phyloP scores from a whole-genome alignment of 2,888 invertebrate genomes.

The Carpatolechia fugitivella region DNA sequence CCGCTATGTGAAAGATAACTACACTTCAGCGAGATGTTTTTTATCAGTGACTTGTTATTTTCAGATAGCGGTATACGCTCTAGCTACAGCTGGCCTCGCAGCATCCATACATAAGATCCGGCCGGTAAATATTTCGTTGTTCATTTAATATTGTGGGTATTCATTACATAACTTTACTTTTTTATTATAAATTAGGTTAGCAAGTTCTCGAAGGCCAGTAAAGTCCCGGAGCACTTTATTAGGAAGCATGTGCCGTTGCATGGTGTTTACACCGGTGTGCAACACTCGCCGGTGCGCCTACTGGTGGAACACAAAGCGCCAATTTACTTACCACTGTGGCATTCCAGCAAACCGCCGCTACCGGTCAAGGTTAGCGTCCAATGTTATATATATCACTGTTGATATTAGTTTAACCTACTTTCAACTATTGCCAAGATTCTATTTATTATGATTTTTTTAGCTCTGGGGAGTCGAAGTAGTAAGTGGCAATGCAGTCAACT shows the following conservation, averaged over 20 bases:
- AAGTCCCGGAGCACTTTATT: slow-evolving; percentile 80
- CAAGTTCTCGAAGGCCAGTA: slow-evolving; percentile 79
- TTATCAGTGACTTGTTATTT: slow-evolving; percentile 37
- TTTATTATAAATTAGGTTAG: slow-evolving; percentile 68
- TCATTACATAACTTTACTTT: slow-evolving; percentile 59
- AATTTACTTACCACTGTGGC: slow-evolving; percentile 74
- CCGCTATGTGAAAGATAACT: slow-evolving; percentile 3
- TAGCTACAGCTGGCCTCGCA: slow-evolving; percentile 77
- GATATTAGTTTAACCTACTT: slow-evolving; percentile 21
- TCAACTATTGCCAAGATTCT: slow-evolving; percentile 27
- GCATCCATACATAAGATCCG: slow-evolving; percentile 79
- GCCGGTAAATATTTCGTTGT: slow-evolving; percentile 68
- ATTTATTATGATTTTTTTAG: slow-evolving; percentile 39
- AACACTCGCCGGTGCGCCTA: slow-evolving; percentile 71
- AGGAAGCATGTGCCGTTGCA: slow-evolving; percentile 68
- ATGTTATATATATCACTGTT: slow-evolving; percentile 22
- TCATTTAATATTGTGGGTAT: slow-evolving; percentile 26
- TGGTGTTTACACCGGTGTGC: slow-evolving; percentile 73
- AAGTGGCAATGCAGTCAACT: slow-evolving; percentile 76
- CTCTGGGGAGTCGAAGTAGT: slow-evolving; percentile 73
- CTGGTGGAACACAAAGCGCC: slow-evolving; percentile 79
- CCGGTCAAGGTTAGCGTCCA: slow-evolving; percentile 68
- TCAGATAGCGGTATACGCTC: slow-evolving; percentile 79
- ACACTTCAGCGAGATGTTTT: slow-evolving; percentile 16
- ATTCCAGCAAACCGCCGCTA: slow-evolving; percentile 69